Evolutionary conservation across 1,140 invertebrate genomes (phyloP), one percentile per base, ranked within the genome.

Genomic region (Oryzaephilus surinamensis): DNA sequence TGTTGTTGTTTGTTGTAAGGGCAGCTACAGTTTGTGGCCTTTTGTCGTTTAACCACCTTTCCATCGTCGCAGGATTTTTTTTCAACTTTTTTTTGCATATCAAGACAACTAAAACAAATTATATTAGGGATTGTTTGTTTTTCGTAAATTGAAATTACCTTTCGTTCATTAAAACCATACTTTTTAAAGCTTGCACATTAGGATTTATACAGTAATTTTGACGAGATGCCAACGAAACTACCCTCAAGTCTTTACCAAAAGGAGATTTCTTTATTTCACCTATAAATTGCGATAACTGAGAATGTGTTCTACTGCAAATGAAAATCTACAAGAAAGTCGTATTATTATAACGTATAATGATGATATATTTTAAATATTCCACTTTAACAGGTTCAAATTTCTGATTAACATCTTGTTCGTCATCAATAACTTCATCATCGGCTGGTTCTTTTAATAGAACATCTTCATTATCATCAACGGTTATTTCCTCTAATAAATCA

Each of bases 271-370:
- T 79, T 0, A 99, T 70, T 72, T 98, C 95, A 33, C 77, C 72
- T 16, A 97, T 76, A 71, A 97, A 93, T 62, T 99, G 95, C 2
- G 84, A 76, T 15, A 99, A 63, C 60, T 99, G 95, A 6, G 93
- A 97, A 67, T 99, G 94, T 18, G 95, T 98, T 60, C 95, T 73
- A 45, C 91, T 96, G 53, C 90, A 93, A 65, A 90, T 96, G 54
- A 83, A 91, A 44, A 97, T 84, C 79, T 95, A 66, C 18, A 3
- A 36, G 4, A 11, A 32, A 13, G 18, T 35, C 5, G 11, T 27
- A 15, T 61, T 28, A 43, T 50, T n/a, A n/a, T n/a, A n/a, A n/a
- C 41, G 27, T 30, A 37, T 4, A 23, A 5, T 12, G 28, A 4
- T 21, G 7, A 10, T 20, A 6, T 24, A 34, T n/a, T n/a, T n/a